A percentile compares a stretch with the other conserved stretches of the same genome.
These are phyloP conservation scores for Nasonovia ribisnigri DNA, from an alignment of 2,888 invertebrate genomes.

Conservation along the genomic window DNA sequence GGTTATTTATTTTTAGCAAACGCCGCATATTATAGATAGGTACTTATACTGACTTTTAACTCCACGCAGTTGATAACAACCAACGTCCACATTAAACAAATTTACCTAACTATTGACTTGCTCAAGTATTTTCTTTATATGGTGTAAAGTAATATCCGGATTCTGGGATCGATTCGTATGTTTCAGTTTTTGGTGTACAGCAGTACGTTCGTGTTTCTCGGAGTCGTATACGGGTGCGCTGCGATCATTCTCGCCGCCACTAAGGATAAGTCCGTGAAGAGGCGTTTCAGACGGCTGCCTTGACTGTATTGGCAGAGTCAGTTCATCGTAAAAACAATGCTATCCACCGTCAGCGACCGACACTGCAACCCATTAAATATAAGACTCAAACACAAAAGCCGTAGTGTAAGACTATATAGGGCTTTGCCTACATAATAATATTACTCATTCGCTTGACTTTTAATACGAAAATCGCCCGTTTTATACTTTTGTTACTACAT, in stretches of 20 bases:
- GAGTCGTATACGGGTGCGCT: background rate
- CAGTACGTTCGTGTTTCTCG: background rate
- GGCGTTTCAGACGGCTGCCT: background rate
- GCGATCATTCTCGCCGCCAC: background rate
- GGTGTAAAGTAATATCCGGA: background rate
- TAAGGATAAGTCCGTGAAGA: background rate
- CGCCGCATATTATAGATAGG: background rate
- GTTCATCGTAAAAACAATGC: background rate
- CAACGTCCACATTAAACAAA: background rate
- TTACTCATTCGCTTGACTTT: background rate
- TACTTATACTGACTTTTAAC: background rate
- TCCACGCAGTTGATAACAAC: background rate
- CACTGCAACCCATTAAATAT: background rate
- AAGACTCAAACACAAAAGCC: background rate
- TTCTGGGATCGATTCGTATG: background rate
- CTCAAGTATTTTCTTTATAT: background rate
- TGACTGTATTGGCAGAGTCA: background rate
- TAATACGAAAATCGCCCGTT: background rate
- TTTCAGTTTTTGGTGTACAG: constrained; percentile 43
- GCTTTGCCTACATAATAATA: background rate
- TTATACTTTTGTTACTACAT: background rate
- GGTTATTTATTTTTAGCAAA: background rate
- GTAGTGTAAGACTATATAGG: background rate
- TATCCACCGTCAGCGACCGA: background rate
- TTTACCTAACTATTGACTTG: background rate